These are phyloP conservation scores for Colostygia pectinataria DNA, from an alignment of 2,888 invertebrate genomes.

Conservation along the genomic window DNA sequence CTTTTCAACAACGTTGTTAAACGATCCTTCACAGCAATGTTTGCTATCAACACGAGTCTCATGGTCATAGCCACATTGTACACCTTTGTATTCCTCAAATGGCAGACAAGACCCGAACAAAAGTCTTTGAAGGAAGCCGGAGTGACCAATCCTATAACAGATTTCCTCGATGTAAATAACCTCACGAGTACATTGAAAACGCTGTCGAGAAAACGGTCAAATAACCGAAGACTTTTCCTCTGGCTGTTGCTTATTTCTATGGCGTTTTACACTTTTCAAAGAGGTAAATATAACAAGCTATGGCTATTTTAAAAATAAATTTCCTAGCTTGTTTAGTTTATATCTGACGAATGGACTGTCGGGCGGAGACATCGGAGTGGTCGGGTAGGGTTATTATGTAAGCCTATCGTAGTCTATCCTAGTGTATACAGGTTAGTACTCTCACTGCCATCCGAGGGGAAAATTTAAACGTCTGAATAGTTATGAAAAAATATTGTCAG, in stretches of 20 bases:
- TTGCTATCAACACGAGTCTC: slow-evolving; percentile 86
- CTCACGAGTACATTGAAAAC: slow-evolving; percentile 85
- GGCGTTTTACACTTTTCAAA: slow-evolving; percentile 91
- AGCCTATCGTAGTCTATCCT: too few relatives aligned
- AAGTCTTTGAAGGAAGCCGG: slow-evolving; percentile 82
- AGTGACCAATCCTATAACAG: slow-evolving; percentile 82
- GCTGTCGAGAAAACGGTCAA: slow-evolving; percentile 82
- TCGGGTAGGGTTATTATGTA: too few relatives aligned
- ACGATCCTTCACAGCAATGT: slow-evolving; percentile 88
- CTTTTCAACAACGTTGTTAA: slow-evolving; percentile 84
- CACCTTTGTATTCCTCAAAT: slow-evolving; percentile 84
- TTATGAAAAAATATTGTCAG: too few relatives aligned
- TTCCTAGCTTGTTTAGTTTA: too few relatives aligned
- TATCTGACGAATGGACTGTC: too few relatives aligned
- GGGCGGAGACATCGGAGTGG: too few relatives aligned
- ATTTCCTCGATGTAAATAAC: slow-evolving; percentile 89
- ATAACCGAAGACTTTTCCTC: slow-evolving; percentile 84
- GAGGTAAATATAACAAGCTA: slow-evolving; percentile 81
- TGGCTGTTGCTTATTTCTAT: slow-evolving; percentile 88
- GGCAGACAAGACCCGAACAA: slow-evolving; percentile 87
- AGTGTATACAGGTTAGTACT: too few relatives aligned
- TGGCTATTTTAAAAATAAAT: too few relatives aligned
- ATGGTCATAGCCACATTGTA: slow-evolving; percentile 86
- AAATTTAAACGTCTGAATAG: too few relatives aligned
- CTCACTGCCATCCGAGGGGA: too few relatives aligned